Percentiles rank a stretch among this genome's conserved stretches.
phyloP scores from a whole-genome alignment of 2,113 vertebrate genomes.

The Phodopus roborovskii region DNA sequence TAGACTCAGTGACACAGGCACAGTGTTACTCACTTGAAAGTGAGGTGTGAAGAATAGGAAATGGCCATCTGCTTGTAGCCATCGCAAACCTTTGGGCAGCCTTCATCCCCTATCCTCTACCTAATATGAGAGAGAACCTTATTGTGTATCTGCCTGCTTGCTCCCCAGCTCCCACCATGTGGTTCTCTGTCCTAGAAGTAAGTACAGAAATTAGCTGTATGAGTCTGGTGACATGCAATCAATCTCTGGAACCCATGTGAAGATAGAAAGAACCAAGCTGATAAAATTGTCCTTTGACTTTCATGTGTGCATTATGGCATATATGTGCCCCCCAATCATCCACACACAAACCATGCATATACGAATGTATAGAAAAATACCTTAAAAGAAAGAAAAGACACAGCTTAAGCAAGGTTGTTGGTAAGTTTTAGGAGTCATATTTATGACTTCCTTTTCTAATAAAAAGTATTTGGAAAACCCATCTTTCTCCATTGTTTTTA shows the following conservation, averaged over 20 bases:
- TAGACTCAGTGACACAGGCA: not conserved
- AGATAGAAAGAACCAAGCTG: not conserved
- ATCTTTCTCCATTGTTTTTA: not conserved
- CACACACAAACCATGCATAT: not conserved
- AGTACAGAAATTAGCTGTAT: not conserved
- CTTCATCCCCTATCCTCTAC: not conserved
- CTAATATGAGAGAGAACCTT: not conserved
- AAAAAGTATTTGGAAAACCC: not conserved
- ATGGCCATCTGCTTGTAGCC: not conserved
- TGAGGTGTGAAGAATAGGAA: not conserved
- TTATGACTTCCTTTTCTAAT: not conserved
- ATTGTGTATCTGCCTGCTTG: not conserved
- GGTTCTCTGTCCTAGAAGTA: not conserved
- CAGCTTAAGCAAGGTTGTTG: not conserved
- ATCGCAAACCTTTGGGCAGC: not conserved
- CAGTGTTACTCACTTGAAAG: not conserved
- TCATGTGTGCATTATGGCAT: not conserved
- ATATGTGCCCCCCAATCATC: too few species aligned
- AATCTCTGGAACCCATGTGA: not conserved
- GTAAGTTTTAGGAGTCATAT: conserved; percentile 5
- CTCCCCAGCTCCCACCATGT: not conserved
- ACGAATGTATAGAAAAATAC: not conserved
- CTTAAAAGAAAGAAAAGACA: not conserved
- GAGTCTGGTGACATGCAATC: not conserved
- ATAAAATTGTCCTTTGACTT: not conserved